A percentile compares a stretch with the other conserved stretches of the same genome.
Conservation (phyloP, 2,888 invertebrate species). For the Dioctria linearis region DNA sequence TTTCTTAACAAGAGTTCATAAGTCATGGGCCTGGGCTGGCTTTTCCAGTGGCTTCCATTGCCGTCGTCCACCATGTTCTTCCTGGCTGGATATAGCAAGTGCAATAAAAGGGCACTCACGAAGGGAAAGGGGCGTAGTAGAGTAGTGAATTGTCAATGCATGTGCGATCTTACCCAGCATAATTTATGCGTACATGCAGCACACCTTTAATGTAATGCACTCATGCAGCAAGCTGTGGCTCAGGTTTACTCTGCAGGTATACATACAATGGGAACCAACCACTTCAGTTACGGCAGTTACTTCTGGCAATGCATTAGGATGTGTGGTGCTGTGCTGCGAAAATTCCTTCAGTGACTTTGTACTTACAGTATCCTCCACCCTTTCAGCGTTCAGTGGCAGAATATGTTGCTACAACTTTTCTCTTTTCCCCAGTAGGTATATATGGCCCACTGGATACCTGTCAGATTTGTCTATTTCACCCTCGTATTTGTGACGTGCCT, state of each 20-base stretch:
- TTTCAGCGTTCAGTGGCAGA: constrained; percentile 10
- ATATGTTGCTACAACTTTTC: neutral
- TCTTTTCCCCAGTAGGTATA: no score
- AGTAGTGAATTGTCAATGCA: constrained; percentile 29
- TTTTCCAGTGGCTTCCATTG: constrained; percentile 36
- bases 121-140: constrained; percentile 1
- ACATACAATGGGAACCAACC: neutral
- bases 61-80: constrained; percentile 34
- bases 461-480: constrained; percentile 35
- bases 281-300: constrained; percentile 19
- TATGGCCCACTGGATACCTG: neutral
- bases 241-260: neutral
- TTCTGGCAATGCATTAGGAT: constrained; percentile 29
- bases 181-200: constrained; percentile 45
- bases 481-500: constrained; percentile 26
- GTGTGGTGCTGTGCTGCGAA: constrained; percentile 4
- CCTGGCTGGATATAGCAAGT: neutral
- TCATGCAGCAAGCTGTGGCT: constrained; percentile 35
- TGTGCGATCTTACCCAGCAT: constrained; percentile 37
- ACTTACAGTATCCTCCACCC: neutral
- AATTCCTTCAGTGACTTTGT: constrained; percentile 24
- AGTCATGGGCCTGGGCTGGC: constrained; percentile 29
- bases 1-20: constrained; percentile 39
- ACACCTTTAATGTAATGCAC: constrained; percentile 51
- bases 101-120: neutral